Conservation (phyloP, 2,113 vertebrate species). For the Gymnocephalus cernua region DNA sequence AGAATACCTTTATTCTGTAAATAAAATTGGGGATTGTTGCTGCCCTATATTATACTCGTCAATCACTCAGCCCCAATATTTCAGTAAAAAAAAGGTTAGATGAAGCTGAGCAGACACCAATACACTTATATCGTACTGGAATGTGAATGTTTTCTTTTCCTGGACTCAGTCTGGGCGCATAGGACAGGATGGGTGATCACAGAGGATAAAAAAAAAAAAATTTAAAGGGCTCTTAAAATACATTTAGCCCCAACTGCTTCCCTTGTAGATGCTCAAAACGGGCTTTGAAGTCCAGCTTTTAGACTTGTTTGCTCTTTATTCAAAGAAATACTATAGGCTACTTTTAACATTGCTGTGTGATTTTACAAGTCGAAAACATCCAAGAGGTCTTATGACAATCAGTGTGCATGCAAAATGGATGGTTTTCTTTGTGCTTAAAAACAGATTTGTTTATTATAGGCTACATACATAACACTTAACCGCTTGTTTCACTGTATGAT, state of each 20-base stretch:
- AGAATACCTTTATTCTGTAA: not conserved
- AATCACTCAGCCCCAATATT: not conserved
- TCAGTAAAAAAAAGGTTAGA: no score
- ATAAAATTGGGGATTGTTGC: not conserved
- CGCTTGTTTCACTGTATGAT: no score
- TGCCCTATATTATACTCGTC: not conserved
- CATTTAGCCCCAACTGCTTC: not conserved
- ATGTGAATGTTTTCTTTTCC: not conserved
- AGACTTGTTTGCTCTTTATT: not conserved
- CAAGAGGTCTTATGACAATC: conserved; percentile 20
- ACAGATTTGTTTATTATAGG: not conserved
- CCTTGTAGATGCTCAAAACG: not conserved
- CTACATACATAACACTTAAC: not conserved
- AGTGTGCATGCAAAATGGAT: not conserved
- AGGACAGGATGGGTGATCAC: not conserved
- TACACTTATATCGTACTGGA: no score
- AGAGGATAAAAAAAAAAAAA: not conserved
- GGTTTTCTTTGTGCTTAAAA: not conserved
- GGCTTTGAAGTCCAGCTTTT: not conserved
- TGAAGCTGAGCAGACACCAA: no score
- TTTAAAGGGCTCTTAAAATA: not conserved
- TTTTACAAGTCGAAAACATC: not conserved
- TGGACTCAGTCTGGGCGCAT: not conserved
- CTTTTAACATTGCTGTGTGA: conserved; percentile 14
- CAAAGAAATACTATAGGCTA: not conserved